Evolutionary conservation across 2,797 vertebrate genomes (phyloP).

Genomic region (Odontamblyopus lacepedii): DNA sequence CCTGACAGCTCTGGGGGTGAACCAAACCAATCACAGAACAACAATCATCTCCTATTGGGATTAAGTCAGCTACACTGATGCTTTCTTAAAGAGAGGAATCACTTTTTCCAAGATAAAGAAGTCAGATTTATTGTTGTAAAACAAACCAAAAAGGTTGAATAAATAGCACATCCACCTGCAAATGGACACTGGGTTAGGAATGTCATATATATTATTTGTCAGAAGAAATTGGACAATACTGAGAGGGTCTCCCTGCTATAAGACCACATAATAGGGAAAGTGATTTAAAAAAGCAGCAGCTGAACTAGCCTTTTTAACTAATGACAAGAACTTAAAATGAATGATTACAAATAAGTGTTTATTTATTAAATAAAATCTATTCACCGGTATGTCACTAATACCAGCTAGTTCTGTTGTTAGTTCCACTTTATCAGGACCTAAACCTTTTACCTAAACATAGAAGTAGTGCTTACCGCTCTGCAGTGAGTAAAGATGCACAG

Average conservation of each 20-base stretch:
- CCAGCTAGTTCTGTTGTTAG: not conserved
- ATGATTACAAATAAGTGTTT: not conserved
- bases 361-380: too few species aligned
- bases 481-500: conserved; percentile 36
- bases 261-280: not conserved
- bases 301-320: not conserved
- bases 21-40: conserved; percentile 59
- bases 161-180: too few species aligned
- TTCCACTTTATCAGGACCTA: conserved; percentile 1
- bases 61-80: conserved; percentile 9
- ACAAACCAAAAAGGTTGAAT: not conserved
- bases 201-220: too few species aligned
- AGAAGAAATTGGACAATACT: too few species aligned
- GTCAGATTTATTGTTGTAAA: too few species aligned
- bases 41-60: conserved; percentile 49
- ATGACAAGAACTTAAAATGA: not conserved
- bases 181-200: too few species aligned
- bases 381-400: not conserved
- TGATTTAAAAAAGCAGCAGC: not conserved
- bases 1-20: conserved; percentile 68
- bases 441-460: not conserved
- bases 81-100: not conserved
- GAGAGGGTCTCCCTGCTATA: too few species aligned
- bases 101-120: not conserved
- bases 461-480: conserved; percentile 55